A percentile compares a stretch with the other conserved stretches of the same genome.
Conservation (phyloP, 1,140 invertebrate genomes). For the Adoxophyes honmai region DNA sequence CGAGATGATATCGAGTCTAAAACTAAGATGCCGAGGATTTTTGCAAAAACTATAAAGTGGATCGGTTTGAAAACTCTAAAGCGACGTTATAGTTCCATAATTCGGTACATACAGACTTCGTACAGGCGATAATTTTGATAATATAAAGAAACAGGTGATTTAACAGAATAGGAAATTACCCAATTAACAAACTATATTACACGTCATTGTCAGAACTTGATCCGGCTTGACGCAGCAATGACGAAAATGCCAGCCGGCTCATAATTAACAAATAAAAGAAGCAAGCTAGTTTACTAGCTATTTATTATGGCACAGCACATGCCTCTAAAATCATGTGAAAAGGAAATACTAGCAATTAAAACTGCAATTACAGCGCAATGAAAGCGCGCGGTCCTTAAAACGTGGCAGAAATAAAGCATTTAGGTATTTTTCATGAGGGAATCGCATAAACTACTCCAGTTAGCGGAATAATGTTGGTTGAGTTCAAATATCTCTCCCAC, state of each 20-base stretch:
- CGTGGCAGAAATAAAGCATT: conserved; percentile 32
- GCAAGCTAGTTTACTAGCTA: not conserved
- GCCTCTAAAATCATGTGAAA: conserved; percentile 13
- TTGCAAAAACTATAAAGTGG: no score
- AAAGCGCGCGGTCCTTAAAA: conserved; percentile 37
- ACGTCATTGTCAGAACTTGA: no score
- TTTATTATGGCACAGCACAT: conserved; percentile 6
- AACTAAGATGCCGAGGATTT: no score
- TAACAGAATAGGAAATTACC: no score
- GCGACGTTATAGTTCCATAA: no score
- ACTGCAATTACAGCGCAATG: conserved; percentile 34
- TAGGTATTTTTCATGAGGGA: not conserved
- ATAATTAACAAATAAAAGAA: conserved; percentile 10
- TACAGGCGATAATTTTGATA: no score
- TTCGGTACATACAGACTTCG: no score
- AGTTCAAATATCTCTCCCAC: conserved; percentile 54
- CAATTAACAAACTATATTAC: no score
- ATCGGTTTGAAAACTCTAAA: no score
- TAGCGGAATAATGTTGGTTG: conserved; percentile 19
- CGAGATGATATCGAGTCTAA: no score
- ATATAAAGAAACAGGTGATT: no score
- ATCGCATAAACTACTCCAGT: no score
- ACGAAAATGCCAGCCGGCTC: conserved; percentile 2
- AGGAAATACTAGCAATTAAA: conserved; percentile 30
- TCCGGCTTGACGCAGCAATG: not conserved